Evolutionary conservation across 2,888 invertebrate genomes (phyloP).

Genomic region (Drosophila neoperkinsi): DNA sequence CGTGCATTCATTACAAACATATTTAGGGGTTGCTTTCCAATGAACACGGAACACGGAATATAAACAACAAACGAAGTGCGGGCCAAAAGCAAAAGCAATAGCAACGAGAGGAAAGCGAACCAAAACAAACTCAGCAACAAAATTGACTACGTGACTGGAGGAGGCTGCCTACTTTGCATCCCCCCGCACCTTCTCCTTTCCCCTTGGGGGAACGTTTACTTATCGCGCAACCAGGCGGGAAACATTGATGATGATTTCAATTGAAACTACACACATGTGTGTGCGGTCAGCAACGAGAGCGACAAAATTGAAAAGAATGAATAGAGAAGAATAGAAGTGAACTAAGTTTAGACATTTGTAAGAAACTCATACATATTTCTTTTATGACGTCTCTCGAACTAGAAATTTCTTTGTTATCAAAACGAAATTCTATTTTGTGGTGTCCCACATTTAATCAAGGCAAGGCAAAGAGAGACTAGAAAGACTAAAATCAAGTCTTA

Average conservation of each 20-base stretch:
- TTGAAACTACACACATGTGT: conserved; percentile 52
- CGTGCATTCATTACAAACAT: conserved; percentile 10
- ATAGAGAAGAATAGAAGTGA: neutral
- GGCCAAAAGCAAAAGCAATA: conserved; percentile 13
- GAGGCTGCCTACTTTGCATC: conserved; percentile 27
- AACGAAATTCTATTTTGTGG: conserved; percentile 52
- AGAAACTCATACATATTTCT: conserved; percentile 34
- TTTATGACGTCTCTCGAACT: conserved; percentile 43
- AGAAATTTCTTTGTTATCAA: conserved; percentile 72
- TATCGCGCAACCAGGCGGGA: conserved; percentile 56
- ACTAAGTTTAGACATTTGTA: conserved; percentile 20
- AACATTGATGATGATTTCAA: conserved; percentile 47
- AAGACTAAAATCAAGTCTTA: conserved; percentile 38
- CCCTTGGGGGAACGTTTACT: conserved; percentile 54
- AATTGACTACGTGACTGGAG: conserved; percentile 71
- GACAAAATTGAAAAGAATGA: conserved; percentile 33
- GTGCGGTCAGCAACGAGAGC: conserved; percentile 8
- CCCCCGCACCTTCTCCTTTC: neutral
- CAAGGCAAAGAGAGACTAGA: neutral
- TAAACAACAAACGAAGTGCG: conserved; percentile 53
- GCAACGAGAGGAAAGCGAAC: conserved; percentile 34
- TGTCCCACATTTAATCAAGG: conserved; percentile 60
- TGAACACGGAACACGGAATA: conserved; percentile 38
- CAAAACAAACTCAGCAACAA: conserved; percentile 67
- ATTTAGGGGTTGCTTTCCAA: conserved; percentile 55